Evolutionary conservation across 2,797 vertebrate species (phyloP).

Genomic region (Poecilia wingei): DNA sequence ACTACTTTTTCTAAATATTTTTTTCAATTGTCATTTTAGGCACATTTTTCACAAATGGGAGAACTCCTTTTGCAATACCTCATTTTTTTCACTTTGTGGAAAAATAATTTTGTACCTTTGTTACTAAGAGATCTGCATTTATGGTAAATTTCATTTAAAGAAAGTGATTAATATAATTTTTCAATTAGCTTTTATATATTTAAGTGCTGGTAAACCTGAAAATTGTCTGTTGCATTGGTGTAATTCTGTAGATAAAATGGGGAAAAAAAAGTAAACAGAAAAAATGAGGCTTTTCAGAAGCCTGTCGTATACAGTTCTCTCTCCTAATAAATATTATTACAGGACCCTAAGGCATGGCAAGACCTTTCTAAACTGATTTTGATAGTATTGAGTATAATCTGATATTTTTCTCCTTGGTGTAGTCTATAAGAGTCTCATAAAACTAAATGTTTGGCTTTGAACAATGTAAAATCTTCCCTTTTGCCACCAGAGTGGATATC

Average conservation of each 20-base stretch:
- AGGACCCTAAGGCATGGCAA: slow-evolving; percentile 83
- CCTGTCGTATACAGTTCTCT: slow-evolving; percentile 89
- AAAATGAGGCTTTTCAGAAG: slow-evolving; percentile 86
- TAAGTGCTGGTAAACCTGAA: slow-evolving; percentile 98
- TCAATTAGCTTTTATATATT: slow-evolving; percentile 99
- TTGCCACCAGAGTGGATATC: slow-evolving; percentile 95
- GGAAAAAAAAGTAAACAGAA: slow-evolving; percentile 74
- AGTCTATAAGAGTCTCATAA: slow-evolving; percentile 74
- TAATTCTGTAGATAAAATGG: slow-evolving; percentile 93
- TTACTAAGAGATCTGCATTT: slow-evolving; percentile 99
- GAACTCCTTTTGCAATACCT: slow-evolving; percentile 99
- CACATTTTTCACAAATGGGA: slow-evolving; percentile 99
- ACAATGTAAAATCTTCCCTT: slow-evolving; percentile 96
- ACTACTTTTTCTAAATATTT: slow-evolving; percentile 99
- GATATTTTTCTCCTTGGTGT: slow-evolving; percentile 81
- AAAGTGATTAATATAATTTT: slow-evolving; percentile 99
- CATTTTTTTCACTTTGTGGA: slow-evolving; percentile 99
- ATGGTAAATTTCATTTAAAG: slow-evolving; percentile 96
- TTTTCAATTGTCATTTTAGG: slow-evolving; percentile 99
- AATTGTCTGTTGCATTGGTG: slow-evolving; percentile 90
- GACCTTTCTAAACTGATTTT: slow-evolving; percentile 82
- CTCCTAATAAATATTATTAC: slow-evolving; percentile 78
- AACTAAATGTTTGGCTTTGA: slow-evolving; percentile 85
- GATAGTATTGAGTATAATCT: slow-evolving; percentile 83
- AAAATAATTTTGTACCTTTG: slow-evolving; percentile 99